Percentiles rank a stretch among this genome's conserved stretches.
These are phyloP conservation scores for Limenitis camilla DNA, from an alignment of 2,888 invertebrate species.

Conservation along the genomic window DNA sequence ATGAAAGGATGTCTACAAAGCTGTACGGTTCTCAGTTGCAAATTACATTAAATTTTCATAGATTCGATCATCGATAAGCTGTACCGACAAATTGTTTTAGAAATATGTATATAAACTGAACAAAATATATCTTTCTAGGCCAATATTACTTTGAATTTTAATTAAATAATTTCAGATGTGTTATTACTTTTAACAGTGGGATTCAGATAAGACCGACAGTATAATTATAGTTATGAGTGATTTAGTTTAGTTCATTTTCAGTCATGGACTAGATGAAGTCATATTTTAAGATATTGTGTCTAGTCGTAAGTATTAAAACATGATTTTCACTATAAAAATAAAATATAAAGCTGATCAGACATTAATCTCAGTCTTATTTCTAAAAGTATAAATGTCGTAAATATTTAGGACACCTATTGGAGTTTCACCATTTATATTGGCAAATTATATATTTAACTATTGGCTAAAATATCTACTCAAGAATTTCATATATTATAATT, in stretches of 20 bases:
- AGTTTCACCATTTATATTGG: constrained; percentile 18
- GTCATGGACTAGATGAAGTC: constrained; percentile 2
- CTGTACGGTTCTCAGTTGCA: constrained; percentile 5
- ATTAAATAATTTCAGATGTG: too few species aligned
- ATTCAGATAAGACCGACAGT: too few species aligned
- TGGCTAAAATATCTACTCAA: constrained; percentile 16
- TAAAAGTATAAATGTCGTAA: constrained; percentile 28
- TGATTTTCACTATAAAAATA: constrained; percentile 5
- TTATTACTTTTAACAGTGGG: too few species aligned
- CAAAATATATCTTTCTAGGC: too few species aligned
- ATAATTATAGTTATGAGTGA: background rate
- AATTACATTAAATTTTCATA: background rate
- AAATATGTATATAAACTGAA: background rate
- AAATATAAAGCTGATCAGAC: constrained; percentile 31
- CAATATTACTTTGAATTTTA: too few species aligned
- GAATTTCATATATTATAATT: constrained; percentile 9
- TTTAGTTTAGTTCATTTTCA: constrained; percentile 3
- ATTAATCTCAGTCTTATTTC: constrained; percentile 37
- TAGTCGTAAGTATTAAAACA: constrained; percentile 9
- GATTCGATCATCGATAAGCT: background rate
- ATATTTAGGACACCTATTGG: constrained; percentile 21
- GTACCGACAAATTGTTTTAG: background rate
- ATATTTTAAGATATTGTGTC: constrained; percentile 1
- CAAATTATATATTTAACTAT: constrained; percentile 17
- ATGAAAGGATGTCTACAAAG: constrained; percentile 55